Percentiles rank a stretch among this genome's conserved stretches.
These are phyloP conservation scores for Tupiocoris notatus DNA, from an alignment of 2,888 invertebrate genomes.

Conservation along the genomic window DNA sequence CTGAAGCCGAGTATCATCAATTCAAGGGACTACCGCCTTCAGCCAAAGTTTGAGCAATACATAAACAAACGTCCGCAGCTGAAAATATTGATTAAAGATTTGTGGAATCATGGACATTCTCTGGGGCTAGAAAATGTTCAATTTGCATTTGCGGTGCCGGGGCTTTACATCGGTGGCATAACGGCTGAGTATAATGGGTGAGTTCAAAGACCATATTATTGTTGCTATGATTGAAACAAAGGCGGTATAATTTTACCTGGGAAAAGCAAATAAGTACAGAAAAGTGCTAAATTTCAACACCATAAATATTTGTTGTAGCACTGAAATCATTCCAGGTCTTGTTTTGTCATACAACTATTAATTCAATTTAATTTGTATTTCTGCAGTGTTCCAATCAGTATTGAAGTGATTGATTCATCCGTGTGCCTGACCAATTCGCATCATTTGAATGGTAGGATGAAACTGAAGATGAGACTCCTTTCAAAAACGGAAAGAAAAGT, in stretches of 20 bases:
- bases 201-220: no score
- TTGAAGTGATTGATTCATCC: slow-evolving; percentile 14
- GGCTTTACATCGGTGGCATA: slow-evolving; percentile 23
- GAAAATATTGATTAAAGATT: neutral
- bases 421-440: slow-evolving; percentile 2
- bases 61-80: slow-evolving; percentile 5
- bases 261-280: no score
- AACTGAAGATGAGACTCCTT: slow-evolving; percentile 15
- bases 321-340: no score
- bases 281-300: no score
- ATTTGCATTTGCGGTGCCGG: slow-evolving; percentile 10
- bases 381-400: slow-evolving; percentile 4
- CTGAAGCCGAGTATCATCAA: slow-evolving; percentile 13
- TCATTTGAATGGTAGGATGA: slow-evolving; percentile 16
- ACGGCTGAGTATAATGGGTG: slow-evolving; percentile 6
- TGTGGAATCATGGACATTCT: neutral
- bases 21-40: slow-evolving; percentile 22
- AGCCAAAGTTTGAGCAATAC: slow-evolving; percentile 13
- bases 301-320: no score
- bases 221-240: no score
- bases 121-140: slow-evolving; percentile 4
- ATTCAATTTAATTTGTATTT: no score
- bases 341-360: no score
- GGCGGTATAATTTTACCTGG: no score
- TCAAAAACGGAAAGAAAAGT: neutral